A percentile compares a stretch with the other conserved stretches of the same genome.
Conservation (phyloP, 2,888 invertebrate species). For the Caenorhabditis drosophilae region DNA sequence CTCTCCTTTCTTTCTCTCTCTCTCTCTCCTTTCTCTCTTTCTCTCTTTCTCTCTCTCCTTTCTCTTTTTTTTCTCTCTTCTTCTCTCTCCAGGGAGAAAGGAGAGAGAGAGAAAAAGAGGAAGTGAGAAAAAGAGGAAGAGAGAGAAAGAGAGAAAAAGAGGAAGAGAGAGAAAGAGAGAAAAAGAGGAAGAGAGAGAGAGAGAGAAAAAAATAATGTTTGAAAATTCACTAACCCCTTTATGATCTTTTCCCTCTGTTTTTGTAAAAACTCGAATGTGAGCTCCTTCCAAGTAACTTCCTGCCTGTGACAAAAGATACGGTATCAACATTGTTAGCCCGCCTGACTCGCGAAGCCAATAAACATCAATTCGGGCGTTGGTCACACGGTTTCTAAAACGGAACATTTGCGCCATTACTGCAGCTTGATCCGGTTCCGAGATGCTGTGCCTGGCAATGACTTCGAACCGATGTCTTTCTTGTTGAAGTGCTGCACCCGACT, state of each 20-base stretch:
- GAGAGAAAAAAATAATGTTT: background rate
- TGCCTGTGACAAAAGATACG: constrained; percentile 29
- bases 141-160: background rate
- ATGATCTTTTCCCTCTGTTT: constrained; percentile 9
- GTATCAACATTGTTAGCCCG: constrained; percentile 35
- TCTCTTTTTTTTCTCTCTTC: too few species aligned
- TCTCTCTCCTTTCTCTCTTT: too few species aligned
- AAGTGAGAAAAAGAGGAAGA: too few species aligned
- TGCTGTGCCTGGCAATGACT: constrained; percentile 27
- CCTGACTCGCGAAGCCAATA: constrained; percentile 40
- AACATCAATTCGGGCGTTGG: constrained; percentile 34
- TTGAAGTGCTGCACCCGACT: too few species aligned
- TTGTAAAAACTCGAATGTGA: constrained; percentile 36
- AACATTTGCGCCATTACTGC: constrained; percentile 34
- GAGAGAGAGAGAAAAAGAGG: too few species aligned
- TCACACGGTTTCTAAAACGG: constrained; percentile 26
- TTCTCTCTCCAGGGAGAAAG: too few species aligned
- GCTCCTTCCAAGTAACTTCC: constrained; percentile 36
- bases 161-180: too few species aligned
- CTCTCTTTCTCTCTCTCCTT: too few species aligned
- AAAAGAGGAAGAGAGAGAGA: too few species aligned
- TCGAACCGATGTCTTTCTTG: constrained; percentile 22
- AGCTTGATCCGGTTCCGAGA: constrained; percentile 27
- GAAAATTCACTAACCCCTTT: background rate
- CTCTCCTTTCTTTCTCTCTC: too few species aligned